These are phyloP conservation scores for Trachelus iudaicus DNA, from an alignment of 2,888 invertebrate species.

Conservation along the genomic window DNA sequence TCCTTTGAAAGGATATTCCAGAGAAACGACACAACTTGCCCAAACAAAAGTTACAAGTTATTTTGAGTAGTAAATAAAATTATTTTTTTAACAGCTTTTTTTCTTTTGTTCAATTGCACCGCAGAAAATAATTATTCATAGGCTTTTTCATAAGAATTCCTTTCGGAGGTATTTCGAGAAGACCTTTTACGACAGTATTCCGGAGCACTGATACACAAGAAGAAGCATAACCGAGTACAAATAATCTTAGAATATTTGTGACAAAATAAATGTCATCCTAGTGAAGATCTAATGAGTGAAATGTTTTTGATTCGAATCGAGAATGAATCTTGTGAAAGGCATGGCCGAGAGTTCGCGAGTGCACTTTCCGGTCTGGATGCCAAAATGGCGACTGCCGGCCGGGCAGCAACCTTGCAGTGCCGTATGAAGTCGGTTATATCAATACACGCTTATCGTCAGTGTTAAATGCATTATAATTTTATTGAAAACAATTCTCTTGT, in stretches of 20 bases:
- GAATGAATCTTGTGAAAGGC: neutral
- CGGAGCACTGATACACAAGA: neutral
- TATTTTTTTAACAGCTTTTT: neutral
- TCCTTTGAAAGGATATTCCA: neutral
- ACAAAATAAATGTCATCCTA: neutral
- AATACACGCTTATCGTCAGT: neutral
- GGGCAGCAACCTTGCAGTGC: conserved; percentile 37
- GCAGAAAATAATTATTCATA: neutral
- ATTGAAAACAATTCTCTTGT: conserved; percentile 3
- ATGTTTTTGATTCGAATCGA: neutral
- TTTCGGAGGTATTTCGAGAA: neutral
- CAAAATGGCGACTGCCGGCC: conserved; percentile 64
- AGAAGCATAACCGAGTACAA: neutral
- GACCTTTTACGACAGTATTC: neutral
- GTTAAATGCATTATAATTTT: neutral
- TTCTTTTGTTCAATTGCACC: neutral
- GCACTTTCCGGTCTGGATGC: conserved; percentile 57
- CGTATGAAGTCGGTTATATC: conserved; percentile 24
- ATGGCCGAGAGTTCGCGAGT: conserved; percentile 24
- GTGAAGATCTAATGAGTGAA: neutral
- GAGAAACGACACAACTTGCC: neutral
- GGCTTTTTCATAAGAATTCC: neutral
- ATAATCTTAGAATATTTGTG: neutral
- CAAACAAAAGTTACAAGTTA: neutral
- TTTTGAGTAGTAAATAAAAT: neutral